Evolutionary conservation across 2,888 invertebrate genomes (phyloP).

Genomic region (Dryobota labecula): DNA sequence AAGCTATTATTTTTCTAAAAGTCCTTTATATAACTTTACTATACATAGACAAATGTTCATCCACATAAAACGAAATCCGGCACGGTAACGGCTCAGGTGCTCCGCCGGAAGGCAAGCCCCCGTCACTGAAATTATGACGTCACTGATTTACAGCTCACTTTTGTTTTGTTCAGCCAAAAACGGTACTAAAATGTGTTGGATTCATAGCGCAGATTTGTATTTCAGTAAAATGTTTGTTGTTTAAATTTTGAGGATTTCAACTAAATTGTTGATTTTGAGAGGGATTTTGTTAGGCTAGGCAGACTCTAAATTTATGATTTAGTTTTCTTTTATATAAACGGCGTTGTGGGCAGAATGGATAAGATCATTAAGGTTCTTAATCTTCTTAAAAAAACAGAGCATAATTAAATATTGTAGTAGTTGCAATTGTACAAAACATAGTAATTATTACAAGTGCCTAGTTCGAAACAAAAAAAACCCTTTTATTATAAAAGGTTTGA

Average conservation of each 20-base stretch:
- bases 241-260: constrained; percentile 1
- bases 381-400: too few relatives aligned
- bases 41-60: constrained; percentile 36
- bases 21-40: background rate
- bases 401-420: too few relatives aligned
- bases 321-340: background rate
- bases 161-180: constrained; percentile 60
- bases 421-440: background rate
- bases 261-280: background rate
- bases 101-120: constrained; percentile 60
- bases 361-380: too few relatives aligned
- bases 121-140: constrained; percentile 74
- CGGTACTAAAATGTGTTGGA: constrained; percentile 41
- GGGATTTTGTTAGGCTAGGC: background rate
- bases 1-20: background rate
- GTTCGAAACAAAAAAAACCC: too few relatives aligned
- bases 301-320: background rate
- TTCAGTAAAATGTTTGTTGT: constrained; percentile 34
- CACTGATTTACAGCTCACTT: constrained; percentile 73
- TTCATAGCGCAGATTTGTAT: constrained; percentile 30
- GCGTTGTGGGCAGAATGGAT: background rate
- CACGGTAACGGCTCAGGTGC: constrained; percentile 62
- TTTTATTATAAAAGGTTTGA: background rate
- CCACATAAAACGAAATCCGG: constrained; percentile 51
- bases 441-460: background rate